These are phyloP conservation scores for Schizotus pectinicornis DNA, from an alignment of 2,888 invertebrate species.

Conservation along the genomic window DNA sequence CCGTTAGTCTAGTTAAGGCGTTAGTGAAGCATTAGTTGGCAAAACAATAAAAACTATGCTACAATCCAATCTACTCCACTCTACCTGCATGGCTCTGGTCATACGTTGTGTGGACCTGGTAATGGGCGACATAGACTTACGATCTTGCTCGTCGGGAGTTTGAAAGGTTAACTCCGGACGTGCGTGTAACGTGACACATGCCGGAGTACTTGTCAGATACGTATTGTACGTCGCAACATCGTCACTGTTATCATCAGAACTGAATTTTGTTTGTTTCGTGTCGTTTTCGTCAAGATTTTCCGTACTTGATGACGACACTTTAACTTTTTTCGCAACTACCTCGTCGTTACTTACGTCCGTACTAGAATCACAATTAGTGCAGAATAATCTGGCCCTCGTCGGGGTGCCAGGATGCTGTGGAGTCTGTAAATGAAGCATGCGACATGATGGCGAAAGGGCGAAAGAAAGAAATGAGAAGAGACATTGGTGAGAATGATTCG, in stretches of 20 bases:
- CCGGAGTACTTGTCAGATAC: slow-evolving; percentile 57
- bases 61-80: slow-evolving; percentile 28
- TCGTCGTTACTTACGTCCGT: slow-evolving; percentile 40
- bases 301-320: slow-evolving; percentile 32
- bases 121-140: slow-evolving; percentile 87
- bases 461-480: no score
- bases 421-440: slow-evolving; percentile 35
- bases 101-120: slow-evolving; percentile 86
- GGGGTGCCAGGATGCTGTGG: slow-evolving; percentile 39
- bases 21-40: no score
- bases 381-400: slow-evolving; percentile 52
- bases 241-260: background rate
- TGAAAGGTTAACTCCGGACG: slow-evolving; percentile 49
- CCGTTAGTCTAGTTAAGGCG: no score
- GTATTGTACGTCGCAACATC: slow-evolving; percentile 14
- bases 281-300: slow-evolving; percentile 20
- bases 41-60: no score
- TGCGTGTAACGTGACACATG: slow-evolving; percentile 44
- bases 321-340: slow-evolving; percentile 38
- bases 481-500: no score
- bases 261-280: background rate
- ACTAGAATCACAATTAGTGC: slow-evolving; percentile 54
- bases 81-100: slow-evolving; percentile 89
- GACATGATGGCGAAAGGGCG: slow-evolving; percentile 19
- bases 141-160: slow-evolving; percentile 62